Conservation (phyloP, 2,797 vertebrate species). For the Pipistrellus kuhlii region DNA sequence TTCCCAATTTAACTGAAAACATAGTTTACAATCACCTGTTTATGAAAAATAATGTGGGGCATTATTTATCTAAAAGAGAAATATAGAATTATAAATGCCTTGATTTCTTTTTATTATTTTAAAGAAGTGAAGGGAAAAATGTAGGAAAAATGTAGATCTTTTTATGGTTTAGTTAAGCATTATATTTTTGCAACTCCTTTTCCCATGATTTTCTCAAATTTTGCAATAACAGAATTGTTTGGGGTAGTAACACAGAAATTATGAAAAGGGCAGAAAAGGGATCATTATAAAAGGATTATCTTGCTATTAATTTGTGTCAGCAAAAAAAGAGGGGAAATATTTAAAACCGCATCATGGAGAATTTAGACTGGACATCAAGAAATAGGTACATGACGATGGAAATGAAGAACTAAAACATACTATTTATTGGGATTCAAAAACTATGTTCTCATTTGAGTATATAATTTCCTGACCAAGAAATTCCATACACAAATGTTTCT, state of each 20-base stretch:
- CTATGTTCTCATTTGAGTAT: background rate
- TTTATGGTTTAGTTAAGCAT: background rate
- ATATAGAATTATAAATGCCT: background rate
- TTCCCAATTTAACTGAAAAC: slow-evolving; percentile 26
- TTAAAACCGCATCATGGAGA: background rate
- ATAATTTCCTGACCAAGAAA: background rate
- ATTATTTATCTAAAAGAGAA: slow-evolving; percentile 38
- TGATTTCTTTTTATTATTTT: slow-evolving; percentile 41
- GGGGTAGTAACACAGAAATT: slow-evolving; percentile 62
- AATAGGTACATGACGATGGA: background rate
- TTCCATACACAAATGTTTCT: background rate
- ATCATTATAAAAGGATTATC: slow-evolving; percentile 53
- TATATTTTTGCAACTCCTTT: slow-evolving; percentile 9
- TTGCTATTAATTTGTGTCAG: slow-evolving; percentile 59
- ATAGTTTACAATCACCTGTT: background rate
- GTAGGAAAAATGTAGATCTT: background rate
- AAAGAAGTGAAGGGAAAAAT: slow-evolving; percentile 11
- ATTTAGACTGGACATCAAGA: slow-evolving; percentile 14
- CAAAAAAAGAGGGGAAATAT: background rate
- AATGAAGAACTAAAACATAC: background rate
- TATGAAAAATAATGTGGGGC: slow-evolving; percentile 34
- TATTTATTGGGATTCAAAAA: background rate
- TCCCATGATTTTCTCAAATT: slow-evolving; percentile 38
- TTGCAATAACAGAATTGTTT: slow-evolving; percentile 46
- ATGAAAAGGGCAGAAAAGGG: slow-evolving; percentile 56